These are phyloP conservation scores for Helicoverpa assulta DNA, from an alignment of 2,888 invertebrate species.

Conservation along the genomic window DNA sequence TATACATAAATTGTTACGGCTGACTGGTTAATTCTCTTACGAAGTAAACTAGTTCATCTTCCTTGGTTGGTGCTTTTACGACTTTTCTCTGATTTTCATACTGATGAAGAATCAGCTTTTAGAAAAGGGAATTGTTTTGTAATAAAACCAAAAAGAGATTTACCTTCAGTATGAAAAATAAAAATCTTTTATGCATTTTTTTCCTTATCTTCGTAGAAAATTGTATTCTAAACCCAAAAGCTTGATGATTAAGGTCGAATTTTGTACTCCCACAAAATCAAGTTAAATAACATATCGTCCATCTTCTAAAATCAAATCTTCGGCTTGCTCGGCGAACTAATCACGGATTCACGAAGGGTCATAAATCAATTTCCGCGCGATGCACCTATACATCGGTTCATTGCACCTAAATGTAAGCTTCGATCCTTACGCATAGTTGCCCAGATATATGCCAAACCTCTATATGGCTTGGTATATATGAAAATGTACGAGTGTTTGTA, in stretches of 20 bases:
- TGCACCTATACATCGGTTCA: conserved; percentile 62
- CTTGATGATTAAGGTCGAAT: neutral
- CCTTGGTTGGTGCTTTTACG: neutral
- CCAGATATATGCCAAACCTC: conserved; percentile 32
- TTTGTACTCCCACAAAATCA: neutral
- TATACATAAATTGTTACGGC: conserved; percentile 3
- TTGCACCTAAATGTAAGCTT: conserved; percentile 57
- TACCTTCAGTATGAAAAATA: too few relatives aligned
- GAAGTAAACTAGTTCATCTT: neutral
- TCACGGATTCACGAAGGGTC: conserved; percentile 33
- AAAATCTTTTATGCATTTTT: neutral
- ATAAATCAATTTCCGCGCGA: conserved; percentile 60
- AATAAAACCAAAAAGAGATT: too few relatives aligned
- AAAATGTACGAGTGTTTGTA: conserved; percentile 18
- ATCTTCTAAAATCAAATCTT: conserved; percentile 32
- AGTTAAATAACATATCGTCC: neutral
- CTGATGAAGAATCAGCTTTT: neutral
- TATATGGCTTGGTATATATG: conserved; percentile 44
- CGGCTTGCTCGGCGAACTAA: conserved; percentile 35
- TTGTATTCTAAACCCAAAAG: too few relatives aligned
- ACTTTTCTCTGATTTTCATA: neutral
- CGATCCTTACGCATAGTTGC: conserved; percentile 61
- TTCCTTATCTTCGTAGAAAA: neutral
- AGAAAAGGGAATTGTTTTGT: too few relatives aligned
- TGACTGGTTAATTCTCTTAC: conserved; percentile 1